Evolutionary conservation across 2,888 invertebrate species (phyloP), one percentile per base, ranked within the genome.

Genomic region (Cheilosia grossa): DNA sequence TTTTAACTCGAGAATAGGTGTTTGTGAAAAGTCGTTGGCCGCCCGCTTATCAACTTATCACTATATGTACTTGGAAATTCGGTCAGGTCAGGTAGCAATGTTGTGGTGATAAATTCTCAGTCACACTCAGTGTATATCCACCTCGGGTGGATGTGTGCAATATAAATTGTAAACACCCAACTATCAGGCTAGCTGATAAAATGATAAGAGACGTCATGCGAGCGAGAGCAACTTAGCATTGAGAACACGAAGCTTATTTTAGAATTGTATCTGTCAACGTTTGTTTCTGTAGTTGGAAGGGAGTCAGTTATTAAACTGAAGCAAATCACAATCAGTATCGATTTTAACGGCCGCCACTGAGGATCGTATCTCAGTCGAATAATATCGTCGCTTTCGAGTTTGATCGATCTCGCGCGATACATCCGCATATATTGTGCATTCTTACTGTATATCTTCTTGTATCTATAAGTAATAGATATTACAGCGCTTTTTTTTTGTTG

Each of bases 21-120:
- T 44, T 33, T 37, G 24, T 47, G 15, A 59, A 54, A 66, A 63
- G 85, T 85, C 85, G 56, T 81, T 85, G 75, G 70, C 85, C 85
- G 67, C 15, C 37, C 2, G 49, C 42, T 15, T 13, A 13, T 37
- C 37, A 13, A 4, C 44, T 70, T 44, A 53, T 13, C 27, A 47
- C 66, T 47, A 21, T 19, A 21, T 15, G 13, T 75, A 61, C 77
- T 81, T 81, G 47, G 56, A 85, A 85, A 81, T 81, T 85, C 77
- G 77, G 85, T 77, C 81, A 85, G 85, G 85, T 85, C 85, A 85
- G 85, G 81, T 85, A 75, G 70, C 44, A 77, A 70, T 69, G 13
- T 37, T 2, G 33, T 69, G 54, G 33, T 69, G 54, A 77, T 64
- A 40, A 80, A 72, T 56, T 33, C 54, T 59, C 49, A 42, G 17